A percentile compares a stretch with the other conserved stretches of the same genome.
Conservation (phyloP, 2,113 vertebrate genomes). For the Anas platyrhynchos region DNA sequence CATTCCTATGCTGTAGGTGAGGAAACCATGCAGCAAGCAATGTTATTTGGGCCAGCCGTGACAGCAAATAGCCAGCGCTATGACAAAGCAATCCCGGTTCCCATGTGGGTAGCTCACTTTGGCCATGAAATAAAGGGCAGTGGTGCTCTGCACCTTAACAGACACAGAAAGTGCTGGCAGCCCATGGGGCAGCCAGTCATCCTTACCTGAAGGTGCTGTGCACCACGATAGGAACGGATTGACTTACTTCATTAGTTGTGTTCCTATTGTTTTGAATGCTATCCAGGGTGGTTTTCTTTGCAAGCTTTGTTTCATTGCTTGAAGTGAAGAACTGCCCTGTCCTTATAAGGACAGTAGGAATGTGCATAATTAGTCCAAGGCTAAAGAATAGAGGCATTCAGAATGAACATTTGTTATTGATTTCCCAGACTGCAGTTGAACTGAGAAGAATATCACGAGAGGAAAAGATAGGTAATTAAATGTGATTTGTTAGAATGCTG, state of each 20-base stretch:
- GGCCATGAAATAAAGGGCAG: background rate
- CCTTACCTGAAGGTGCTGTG: background rate
- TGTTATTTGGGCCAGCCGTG: background rate
- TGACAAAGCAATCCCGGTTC: background rate
- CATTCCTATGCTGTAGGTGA: background rate
- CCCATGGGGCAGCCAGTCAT: background rate
- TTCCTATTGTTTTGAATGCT: background rate
- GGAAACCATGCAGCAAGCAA: background rate
- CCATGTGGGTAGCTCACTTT: background rate
- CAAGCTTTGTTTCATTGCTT: background rate
- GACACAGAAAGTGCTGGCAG: background rate
- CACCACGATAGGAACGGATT: background rate
- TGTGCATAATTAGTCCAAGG: slow-evolving; percentile 44
- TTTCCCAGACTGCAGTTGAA: slow-evolving; percentile 26
- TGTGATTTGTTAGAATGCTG: slow-evolving; percentile 5
- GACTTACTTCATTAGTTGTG: background rate
- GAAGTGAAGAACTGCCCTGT: slow-evolving; percentile 4
- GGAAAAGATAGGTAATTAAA: slow-evolving; percentile 16
- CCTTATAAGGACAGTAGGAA: slow-evolving; percentile 43
- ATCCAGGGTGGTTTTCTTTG: background rate
- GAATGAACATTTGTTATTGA: slow-evolving; percentile 60
- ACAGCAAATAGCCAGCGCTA: background rate
- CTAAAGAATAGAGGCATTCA: slow-evolving; percentile 30
- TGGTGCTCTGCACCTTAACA: background rate
- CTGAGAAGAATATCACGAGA: slow-evolving; percentile 4